Conservation (phyloP, 2,113 vertebrate species). For the Tichodroma muraria region DNA sequence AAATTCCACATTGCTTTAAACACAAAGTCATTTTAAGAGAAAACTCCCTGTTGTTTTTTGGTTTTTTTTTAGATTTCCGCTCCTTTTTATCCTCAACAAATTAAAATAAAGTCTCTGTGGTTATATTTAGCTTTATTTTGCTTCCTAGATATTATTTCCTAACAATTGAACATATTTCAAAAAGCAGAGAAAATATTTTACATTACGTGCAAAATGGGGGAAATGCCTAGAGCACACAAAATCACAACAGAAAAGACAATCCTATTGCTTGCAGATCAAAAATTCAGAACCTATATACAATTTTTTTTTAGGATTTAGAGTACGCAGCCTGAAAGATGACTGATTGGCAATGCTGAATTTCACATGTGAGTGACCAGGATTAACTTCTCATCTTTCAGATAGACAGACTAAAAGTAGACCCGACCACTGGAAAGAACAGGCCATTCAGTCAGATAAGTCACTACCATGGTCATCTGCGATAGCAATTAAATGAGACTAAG, state of each 20-base stretch:
- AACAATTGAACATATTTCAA: background rate
- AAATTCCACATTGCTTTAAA: background rate
- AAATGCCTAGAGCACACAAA: background rate
- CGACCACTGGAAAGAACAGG: background rate
- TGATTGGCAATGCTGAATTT: background rate
- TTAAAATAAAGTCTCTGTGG: background rate
- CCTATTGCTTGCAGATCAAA: background rate
- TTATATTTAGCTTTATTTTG: background rate
- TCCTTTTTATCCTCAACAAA: background rate
- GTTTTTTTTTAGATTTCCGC: background rate
- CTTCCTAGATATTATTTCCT: background rate
- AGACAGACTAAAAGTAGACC: background rate
- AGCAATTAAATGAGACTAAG: background rate
- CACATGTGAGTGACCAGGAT: background rate
- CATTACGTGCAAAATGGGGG: background rate
- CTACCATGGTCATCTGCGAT: background rate
- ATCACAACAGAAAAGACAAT: background rate
- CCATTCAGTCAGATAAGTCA: background rate
- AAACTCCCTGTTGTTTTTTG: background rate
- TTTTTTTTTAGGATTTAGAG: background rate
- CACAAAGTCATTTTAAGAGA: background rate
- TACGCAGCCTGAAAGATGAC: background rate
- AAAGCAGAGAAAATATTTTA: background rate
- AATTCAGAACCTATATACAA: background rate
- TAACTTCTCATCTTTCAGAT: background rate